Conservation (phyloP, 2,888 invertebrate genomes). For the Drosophila affinis region DNA sequence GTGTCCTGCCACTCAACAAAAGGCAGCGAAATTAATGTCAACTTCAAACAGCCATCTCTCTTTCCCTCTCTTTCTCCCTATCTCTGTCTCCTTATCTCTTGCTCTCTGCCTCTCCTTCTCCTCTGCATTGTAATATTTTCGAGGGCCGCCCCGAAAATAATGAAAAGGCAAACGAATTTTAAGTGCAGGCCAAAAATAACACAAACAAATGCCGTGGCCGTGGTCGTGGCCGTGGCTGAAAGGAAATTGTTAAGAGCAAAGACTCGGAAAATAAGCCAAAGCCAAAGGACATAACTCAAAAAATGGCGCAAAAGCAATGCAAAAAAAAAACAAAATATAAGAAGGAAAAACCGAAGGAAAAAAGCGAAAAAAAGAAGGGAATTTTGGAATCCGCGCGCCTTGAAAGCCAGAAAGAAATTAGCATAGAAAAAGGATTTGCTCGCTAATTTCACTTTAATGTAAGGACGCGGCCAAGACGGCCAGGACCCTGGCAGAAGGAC, state of each 20-base stretch:
- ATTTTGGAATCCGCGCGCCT: constrained; percentile 21
- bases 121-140: constrained; percentile 26
- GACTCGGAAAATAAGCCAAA: constrained; percentile 72
- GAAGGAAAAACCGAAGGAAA: constrained; percentile 14
- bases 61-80: not conserved
- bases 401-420: constrained; percentile 59
- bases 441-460: constrained; percentile 79
- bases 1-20: not conserved
- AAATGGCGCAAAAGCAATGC: constrained; percentile 53
- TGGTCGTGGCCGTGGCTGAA: constrained; percentile 26
- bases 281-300: constrained; percentile 68
- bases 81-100: not conserved
- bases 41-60: constrained; percentile 49
- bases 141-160: constrained; percentile 38
- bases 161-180: constrained; percentile 60
- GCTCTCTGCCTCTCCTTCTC: not conserved
- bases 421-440: constrained; percentile 78
- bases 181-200: constrained; percentile 63
- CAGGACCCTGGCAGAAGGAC: constrained; percentile 41
- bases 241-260: constrained; percentile 70
- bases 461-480: constrained; percentile 28
- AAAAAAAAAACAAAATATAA: constrained; percentile 23
- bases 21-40: constrained; percentile 45
- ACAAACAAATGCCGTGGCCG: constrained; percentile 60
- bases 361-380: constrained; percentile 27